Conservation (phyloP, 2,888 invertebrate species). For the Diaphora mendica region DNA sequence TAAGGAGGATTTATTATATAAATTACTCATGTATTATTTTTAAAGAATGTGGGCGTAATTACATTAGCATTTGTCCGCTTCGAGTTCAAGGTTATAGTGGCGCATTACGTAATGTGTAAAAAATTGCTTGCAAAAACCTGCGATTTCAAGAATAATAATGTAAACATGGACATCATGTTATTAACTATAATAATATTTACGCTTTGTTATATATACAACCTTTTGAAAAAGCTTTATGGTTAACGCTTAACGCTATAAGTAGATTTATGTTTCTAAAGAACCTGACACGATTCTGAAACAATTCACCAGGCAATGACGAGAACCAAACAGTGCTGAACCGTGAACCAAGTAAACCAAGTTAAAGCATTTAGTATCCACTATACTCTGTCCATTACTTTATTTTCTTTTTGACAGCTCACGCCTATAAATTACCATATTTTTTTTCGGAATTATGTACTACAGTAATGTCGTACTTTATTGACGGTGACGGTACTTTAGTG, state of each 20-base stretch:
- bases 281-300: not conserved
- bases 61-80: conserved; percentile 12
- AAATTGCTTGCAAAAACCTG: not conserved
- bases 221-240: not conserved
- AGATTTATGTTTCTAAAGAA: not conserved
- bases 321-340: not conserved
- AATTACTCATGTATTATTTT: not conserved
- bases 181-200: not conserved
- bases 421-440: no score
- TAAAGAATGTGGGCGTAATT: conserved; percentile 3
- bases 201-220: not conserved
- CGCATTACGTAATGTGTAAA: not conserved
- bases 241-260: not conserved
- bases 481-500: no score
- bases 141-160: not conserved
- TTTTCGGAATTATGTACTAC: no score
- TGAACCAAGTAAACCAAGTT: no score
- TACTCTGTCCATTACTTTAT: no score
- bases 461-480: no score
- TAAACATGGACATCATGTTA: not conserved
- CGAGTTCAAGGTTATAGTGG: conserved; percentile 23
- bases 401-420: no score
- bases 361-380: not conserved
- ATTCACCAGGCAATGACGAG: not conserved
- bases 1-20: not conserved